These are phyloP conservation scores for Pseudococcus viburni DNA, from an alignment of 2,888 invertebrate genomes.

Conservation along the genomic window DNA sequence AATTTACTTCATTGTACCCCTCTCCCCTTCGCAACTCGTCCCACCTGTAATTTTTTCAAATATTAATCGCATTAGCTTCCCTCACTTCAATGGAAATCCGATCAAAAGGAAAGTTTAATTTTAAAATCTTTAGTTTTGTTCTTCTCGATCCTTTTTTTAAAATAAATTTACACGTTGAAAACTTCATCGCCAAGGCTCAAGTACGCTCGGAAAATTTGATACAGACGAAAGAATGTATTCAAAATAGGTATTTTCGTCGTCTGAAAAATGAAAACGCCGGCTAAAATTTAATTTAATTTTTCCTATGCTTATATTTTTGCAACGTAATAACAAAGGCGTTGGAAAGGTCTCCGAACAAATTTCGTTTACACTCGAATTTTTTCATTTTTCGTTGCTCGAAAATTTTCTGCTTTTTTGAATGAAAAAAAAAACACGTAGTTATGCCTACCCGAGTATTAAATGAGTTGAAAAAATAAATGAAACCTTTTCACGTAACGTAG, in stretches of 20 bases:
- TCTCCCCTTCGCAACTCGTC: too few species aligned
- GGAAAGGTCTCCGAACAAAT: background rate
- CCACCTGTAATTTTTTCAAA: too few species aligned
- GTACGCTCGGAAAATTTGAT: background rate
- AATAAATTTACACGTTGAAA: background rate
- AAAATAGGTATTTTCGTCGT: background rate
- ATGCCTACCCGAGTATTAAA: background rate
- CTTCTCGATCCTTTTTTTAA: background rate
- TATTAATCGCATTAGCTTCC: too few species aligned
- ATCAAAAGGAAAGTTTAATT: background rate
- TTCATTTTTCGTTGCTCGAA: background rate
- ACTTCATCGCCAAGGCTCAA: background rate
- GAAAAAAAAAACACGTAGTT: background rate
- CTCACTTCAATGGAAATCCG: background rate
- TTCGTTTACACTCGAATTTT: background rate
- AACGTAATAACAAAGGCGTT: background rate
- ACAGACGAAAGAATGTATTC: background rate
- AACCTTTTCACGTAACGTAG: background rate
- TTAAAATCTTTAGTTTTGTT: background rate
- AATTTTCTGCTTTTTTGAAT: background rate
- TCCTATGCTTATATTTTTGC: background rate
- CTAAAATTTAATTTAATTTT: slow-evolving; percentile 17
- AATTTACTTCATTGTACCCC: too few species aligned
- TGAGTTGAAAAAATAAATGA: background rate
- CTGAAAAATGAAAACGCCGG: background rate